Evolutionary conservation across 2,888 invertebrate genomes (phyloP).

Genomic region (Cerceris rybyensis): DNA sequence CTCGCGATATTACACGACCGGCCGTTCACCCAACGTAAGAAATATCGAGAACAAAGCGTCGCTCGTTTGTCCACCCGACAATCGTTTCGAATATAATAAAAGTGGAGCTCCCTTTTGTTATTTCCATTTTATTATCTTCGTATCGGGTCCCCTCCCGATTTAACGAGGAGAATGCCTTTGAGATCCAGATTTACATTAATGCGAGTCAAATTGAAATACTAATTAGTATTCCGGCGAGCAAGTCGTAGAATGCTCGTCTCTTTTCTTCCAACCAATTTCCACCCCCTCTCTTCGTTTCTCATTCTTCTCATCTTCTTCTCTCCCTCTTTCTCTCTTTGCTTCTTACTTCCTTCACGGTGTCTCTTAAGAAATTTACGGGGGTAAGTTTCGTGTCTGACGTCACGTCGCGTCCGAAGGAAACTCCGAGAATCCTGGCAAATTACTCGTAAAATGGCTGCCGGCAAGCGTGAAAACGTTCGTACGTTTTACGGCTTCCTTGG

Average conservation of each 20-base stretch:
- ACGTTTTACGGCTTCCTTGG: slow-evolving; percentile 48
- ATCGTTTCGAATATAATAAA: neutral
- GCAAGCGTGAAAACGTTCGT: slow-evolving; percentile 40
- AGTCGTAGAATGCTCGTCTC: neutral
- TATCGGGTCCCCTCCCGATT: neutral
- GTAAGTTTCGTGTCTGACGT: slow-evolving; percentile 30
- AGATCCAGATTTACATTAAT: slow-evolving; percentile 48
- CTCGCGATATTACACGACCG: slow-evolving; percentile 14
- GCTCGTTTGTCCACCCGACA: neutral
- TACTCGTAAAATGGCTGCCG: slow-evolving; percentile 57
- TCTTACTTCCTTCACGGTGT: slow-evolving; percentile 6
- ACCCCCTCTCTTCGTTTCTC: neutral
- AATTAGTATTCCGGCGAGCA: slow-evolving; percentile 58
- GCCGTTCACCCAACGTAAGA: slow-evolving; percentile 9
- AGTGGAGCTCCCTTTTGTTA: neutral
- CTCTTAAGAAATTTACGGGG: slow-evolving; percentile 35
- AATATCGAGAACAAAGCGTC: slow-evolving; percentile 7
- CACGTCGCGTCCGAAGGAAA: slow-evolving; percentile 45
- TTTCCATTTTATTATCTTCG: neutral
- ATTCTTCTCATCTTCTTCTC: no score
- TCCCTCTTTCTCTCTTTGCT: no score
- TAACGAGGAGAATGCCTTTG: neutral
- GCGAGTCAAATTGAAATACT: slow-evolving; percentile 50
- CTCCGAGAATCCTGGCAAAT: slow-evolving; percentile 50
- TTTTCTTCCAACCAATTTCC: neutral